Evolutionary conservation across 2,113 vertebrate genomes (phyloP), one percentile per base, ranked within the genome.

Genomic region (Tetrao urogallus): DNA sequence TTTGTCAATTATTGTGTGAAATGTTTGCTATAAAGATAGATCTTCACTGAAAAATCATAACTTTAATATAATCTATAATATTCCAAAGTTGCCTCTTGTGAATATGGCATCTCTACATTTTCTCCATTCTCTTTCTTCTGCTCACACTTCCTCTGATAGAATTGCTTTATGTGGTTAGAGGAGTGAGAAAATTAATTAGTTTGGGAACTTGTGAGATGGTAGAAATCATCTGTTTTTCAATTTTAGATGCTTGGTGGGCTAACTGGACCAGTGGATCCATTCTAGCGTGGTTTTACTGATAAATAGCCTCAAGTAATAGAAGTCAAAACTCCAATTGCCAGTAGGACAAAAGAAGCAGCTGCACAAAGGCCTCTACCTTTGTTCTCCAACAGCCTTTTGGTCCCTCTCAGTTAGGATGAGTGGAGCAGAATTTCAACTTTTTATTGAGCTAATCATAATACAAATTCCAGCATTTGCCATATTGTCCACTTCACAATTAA

Each of bases 1-100:
- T 96, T 92, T 91, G 60, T 94, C 94, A 89, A 83, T 93, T 91
- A 89, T 21, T 88, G 11, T 82, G 50, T 89, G 72, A 88, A 89
- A 87, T 78, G 32, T 77, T 89, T 28, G 43, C 71, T 74, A 20
- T 77, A 74, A 84, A 84, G 57, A 92, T 20, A 87, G 77, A 80
- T 85, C 80, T 91, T 92, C 32, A 50, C 54, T 82, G 48, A 92
- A 74, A 94, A 94, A 76, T 65, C 36, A 17, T 73, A 58, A 3
- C 11, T 93, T 74, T 91, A 71, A 92, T 95, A 74, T 82, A 63
- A 80, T 76, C 64, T 76, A 3, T 76, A 79, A 12, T 32, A 54
- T 34, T 43, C 45, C 65, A 85, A 84, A 75, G 84, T 76, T 92
- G 69, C 34, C 10, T 89, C 61, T 67, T 58, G n/a, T 93, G 81